phyloP scores from a whole-genome alignment of 1,140 invertebrate species.

The Drosophila lowei region DNA sequence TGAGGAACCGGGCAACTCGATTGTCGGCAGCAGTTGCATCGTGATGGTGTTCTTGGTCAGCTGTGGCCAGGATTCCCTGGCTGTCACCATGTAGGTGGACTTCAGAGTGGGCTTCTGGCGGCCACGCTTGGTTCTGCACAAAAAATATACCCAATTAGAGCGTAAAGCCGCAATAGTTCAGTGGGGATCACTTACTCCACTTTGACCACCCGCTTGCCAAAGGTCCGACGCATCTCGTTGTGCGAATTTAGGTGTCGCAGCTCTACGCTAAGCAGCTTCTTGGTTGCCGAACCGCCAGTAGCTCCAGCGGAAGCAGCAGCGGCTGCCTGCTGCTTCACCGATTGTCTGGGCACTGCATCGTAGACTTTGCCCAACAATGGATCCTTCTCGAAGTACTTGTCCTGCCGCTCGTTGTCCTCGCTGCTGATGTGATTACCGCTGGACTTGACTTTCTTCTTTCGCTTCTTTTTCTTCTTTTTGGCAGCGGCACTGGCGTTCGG shows the following conservation, averaged over 20 bases:
- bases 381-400: constrained; percentile 72
- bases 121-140: constrained; percentile 85
- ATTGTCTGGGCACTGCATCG: constrained; percentile 61
- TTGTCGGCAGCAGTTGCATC: constrained; percentile 87
- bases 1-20: constrained; percentile 56
- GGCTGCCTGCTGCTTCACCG: constrained; percentile 35
- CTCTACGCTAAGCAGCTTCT: constrained; percentile 86
- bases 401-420: constrained; percentile 85
- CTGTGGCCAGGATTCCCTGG: constrained; percentile 88
- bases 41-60: constrained; percentile 88
- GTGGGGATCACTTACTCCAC: constrained; percentile 71
- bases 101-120: constrained; percentile 85
- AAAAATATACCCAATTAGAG: constrained; percentile 21
- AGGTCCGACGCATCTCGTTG: constrained; percentile 93
- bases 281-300: constrained; percentile 61
- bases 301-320: constrained; percentile 3
- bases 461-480: constrained; percentile 88
- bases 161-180: not conserved
- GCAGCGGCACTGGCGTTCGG: constrained; percentile 74
- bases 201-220: constrained; percentile 90
- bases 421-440: constrained; percentile 84
- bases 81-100: constrained; percentile 87
- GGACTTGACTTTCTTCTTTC: constrained; percentile 85
- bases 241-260: constrained; percentile 91
- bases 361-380: constrained; percentile 66